Conservation (phyloP, 2,888 invertebrate species). For the Coecobrya sp. region DNA sequence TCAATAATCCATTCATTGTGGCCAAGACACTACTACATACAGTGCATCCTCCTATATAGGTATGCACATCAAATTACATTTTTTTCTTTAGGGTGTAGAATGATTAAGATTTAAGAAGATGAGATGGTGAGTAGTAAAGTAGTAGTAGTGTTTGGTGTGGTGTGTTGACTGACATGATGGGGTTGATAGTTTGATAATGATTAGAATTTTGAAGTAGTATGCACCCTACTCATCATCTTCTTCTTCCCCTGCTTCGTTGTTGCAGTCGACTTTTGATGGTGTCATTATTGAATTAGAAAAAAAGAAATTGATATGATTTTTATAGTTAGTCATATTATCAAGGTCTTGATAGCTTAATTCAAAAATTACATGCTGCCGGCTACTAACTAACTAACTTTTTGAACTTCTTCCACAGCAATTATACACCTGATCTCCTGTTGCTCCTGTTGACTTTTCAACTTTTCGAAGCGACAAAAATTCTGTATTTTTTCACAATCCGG, state of each 20-base stretch:
- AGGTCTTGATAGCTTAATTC: constrained; percentile 42
- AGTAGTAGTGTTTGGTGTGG: constrained; percentile 19
- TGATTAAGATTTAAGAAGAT: constrained; percentile 15
- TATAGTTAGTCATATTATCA: constrained; percentile 18
- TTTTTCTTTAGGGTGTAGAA: constrained; percentile 35
- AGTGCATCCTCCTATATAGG: too few relatives aligned
- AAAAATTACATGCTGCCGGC: constrained; percentile 35
- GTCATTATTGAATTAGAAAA: background rate
- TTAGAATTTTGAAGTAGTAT: constrained; percentile 41
- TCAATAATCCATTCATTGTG: constrained; percentile 64
- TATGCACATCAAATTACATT: background rate
- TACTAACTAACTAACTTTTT: background rate
- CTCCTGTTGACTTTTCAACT: constrained; percentile 51
- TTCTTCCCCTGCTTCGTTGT: background rate
- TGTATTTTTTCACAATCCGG: background rate
- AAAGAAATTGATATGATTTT: constrained; percentile 73
- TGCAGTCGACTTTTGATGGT: background rate
- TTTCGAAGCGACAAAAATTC: constrained; percentile 3
- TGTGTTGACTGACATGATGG: constrained; percentile 54
- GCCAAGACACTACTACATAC: background rate
- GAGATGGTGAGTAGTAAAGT: background rate
- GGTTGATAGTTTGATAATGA: constrained; percentile 25
- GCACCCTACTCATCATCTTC: background rate
- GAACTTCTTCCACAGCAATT: background rate
- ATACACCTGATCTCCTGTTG: constrained; percentile 22